phyloP scores from a whole-genome alignment of 2,113 vertebrate species.

The Balaenoptera acutorostrata region DNA sequence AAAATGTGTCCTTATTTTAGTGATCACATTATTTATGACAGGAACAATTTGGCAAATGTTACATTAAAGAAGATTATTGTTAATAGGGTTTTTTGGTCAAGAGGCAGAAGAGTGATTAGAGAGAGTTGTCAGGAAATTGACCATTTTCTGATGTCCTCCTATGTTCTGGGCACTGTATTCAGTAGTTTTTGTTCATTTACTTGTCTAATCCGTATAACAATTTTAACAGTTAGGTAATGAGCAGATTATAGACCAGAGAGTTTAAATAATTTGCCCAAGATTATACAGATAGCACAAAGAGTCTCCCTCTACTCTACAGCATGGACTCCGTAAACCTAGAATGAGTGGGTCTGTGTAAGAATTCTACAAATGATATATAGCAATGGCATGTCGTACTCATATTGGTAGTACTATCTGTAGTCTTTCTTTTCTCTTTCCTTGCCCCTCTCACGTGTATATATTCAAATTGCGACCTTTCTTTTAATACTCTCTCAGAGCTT shows the following conservation, averaged over 20 bases:
- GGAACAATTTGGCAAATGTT: not conserved
- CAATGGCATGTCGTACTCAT: fast-evolving
- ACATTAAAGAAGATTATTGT: not conserved
- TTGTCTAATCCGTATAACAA: not conserved
- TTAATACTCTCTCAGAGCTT: not conserved
- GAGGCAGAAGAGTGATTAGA: not conserved
- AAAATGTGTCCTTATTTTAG: not conserved
- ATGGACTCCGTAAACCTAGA: fast-evolving
- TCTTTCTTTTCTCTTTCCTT: not conserved
- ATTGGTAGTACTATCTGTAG: fast-evolving
- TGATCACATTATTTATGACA: not conserved
- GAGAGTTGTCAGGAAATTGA: not conserved
- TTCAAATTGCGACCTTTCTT: not conserved
- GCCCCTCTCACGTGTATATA: not conserved
- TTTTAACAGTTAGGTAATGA: not conserved
- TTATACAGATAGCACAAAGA: not conserved
- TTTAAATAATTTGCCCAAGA: not conserved
- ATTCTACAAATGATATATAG: not conserved
- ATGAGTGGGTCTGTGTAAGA: not conserved
- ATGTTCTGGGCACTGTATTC: not conserved
- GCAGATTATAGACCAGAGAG: not conserved
- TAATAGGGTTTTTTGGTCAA: not conserved
- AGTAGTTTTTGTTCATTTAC: not conserved
- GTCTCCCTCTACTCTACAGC: not conserved
- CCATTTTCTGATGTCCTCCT: not conserved